A percentile compares a stretch with the other conserved stretches of the same genome.
phyloP scores from a whole-genome alignment of 2,888 invertebrate genomes.

The Andricus quercusramuli region DNA sequence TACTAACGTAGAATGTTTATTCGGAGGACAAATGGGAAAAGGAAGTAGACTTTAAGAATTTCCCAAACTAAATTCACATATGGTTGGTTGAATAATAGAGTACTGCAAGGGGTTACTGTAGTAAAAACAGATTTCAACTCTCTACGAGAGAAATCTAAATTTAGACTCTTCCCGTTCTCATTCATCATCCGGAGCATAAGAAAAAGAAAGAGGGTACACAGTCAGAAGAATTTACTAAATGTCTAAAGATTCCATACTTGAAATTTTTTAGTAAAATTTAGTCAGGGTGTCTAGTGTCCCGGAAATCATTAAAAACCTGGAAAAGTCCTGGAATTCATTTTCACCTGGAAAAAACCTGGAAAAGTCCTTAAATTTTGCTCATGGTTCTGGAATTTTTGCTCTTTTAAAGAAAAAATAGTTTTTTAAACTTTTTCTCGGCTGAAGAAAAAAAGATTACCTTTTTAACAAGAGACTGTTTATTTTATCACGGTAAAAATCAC shows the following conservation, averaged over 20 bases:
- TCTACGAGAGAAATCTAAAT: constrained; percentile 9
- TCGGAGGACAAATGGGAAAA: background rate
- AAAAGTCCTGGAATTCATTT: too few species aligned
- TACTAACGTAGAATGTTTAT: background rate
- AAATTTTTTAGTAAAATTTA: background rate
- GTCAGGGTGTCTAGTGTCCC: too few species aligned
- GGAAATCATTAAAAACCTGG: too few species aligned
- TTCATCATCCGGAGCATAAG: background rate
- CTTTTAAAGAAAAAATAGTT: too few species aligned
- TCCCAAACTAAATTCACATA: background rate
- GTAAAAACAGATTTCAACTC: constrained; percentile 8
- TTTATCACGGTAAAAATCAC: too few species aligned
- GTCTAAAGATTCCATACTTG: background rate
- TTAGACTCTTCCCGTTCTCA: background rate
- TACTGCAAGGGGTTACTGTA: background rate
- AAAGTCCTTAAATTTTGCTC: too few species aligned
- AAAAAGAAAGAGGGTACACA: background rate
- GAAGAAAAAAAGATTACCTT: too few species aligned
- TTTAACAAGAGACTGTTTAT: too few species aligned
- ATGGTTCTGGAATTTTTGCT: too few species aligned
- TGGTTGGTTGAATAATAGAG: constrained; percentile 6
- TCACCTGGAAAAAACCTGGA: too few species aligned
- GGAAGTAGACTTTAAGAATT: constrained; percentile 24
- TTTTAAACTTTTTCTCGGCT: too few species aligned
- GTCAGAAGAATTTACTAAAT: background rate